Conservation (phyloP, 2,113 vertebrate species). For the Leptobrachium leishanense region DNA sequence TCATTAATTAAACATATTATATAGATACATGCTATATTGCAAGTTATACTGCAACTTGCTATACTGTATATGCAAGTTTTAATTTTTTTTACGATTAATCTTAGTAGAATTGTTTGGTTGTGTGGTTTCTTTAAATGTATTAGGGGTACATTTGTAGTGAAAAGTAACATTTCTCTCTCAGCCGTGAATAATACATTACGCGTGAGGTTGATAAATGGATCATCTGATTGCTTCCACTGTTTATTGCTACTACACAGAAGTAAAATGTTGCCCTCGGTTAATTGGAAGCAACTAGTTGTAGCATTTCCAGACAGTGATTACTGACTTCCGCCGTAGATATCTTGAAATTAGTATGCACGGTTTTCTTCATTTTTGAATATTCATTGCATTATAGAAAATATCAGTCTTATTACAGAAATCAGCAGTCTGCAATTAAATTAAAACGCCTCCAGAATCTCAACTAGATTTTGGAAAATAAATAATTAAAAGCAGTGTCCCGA, state of each 20-base stretch:
- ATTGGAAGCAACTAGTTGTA: slow-evolving; percentile 44
- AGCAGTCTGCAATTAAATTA: slow-evolving; percentile 15
- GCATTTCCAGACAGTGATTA: slow-evolving; percentile 49
- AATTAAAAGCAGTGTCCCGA: no score
- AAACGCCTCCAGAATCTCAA: no score
- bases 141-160: neutral
- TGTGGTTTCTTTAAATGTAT: no score
- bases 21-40: no score
- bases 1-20: no score
- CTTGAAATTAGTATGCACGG: slow-evolving; percentile 36
- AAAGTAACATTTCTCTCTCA: neutral
- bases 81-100: no score
- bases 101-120: no score
- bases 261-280: slow-evolving; percentile 42
- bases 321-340: slow-evolving; percentile 47
- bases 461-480: no score
- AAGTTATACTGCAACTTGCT: no score
- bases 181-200: slow-evolving; percentile 38
- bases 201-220: slow-evolving; percentile 5
- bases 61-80: no score
- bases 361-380: slow-evolving; percentile 28
- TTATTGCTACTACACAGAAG: slow-evolving; percentile 53
- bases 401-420: slow-evolving; percentile 23
- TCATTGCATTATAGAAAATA: slow-evolving; percentile 35
- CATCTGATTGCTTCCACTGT: slow-evolving; percentile 54